phyloP scores from a whole-genome alignment of 2,888 invertebrate genomes.

The Athrips mouffetella region DNA sequence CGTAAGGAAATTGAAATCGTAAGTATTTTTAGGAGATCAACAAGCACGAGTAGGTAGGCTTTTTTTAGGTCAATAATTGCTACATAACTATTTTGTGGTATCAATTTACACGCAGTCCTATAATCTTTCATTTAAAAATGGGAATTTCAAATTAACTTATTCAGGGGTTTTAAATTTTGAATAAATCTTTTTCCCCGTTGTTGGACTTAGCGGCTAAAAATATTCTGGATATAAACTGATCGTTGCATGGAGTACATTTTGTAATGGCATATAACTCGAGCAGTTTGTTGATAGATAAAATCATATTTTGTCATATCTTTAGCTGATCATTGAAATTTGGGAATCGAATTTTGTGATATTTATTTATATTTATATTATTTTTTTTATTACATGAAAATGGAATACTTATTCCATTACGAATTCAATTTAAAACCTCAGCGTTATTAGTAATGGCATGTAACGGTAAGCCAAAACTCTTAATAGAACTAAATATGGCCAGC shows the following conservation, averaged over 20 bases:
- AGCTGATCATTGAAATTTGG: neutral
- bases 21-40: constrained; percentile 9
- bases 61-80: constrained; percentile 17
- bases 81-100: constrained; percentile 8
- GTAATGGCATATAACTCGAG: neutral
- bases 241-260: neutral
- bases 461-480: constrained; percentile 23
- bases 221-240: constrained; percentile 8
- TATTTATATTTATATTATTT: too few relatives aligned
- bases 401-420: constrained; percentile 17
- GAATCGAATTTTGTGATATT: constrained; percentile 8
- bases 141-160: constrained; percentile 7
- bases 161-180: constrained; percentile 17
- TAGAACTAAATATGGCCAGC: constrained; percentile 22
- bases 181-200: constrained; percentile 5
- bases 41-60: constrained; percentile 14
- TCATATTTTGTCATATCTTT: neutral
- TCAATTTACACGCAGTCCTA: constrained; percentile 11
- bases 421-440: constrained; percentile 18
- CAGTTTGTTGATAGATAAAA: neutral
- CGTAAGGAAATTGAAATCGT: constrained; percentile 9
- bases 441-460: constrained; percentile 24
- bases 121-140: constrained; percentile 11
- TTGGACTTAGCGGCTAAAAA: constrained; percentile 1
- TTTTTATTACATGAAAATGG: constrained; percentile 6